Evolutionary conservation across 2,888 invertebrate species (phyloP).

Genomic region (Drosophila dives): DNA sequence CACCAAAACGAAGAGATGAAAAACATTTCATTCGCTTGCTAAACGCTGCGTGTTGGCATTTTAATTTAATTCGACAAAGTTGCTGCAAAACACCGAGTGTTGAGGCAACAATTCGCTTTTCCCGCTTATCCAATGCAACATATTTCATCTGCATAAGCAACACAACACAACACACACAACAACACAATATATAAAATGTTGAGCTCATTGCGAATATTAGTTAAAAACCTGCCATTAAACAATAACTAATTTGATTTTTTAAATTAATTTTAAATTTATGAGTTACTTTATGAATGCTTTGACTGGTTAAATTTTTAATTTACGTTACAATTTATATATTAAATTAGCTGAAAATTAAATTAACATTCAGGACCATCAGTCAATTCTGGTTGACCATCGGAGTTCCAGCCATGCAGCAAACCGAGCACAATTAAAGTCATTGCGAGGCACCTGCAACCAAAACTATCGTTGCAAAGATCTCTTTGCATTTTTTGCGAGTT

Average conservation of each 20-base stretch:
- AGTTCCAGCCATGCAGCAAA: not conserved
- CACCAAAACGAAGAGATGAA: slow-evolving; percentile 33
- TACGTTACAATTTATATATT: not conserved
- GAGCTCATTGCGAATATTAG: not conserved
- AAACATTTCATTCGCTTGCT: slow-evolving; percentile 28
- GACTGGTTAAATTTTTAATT: not conserved
- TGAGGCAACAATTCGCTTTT: slow-evolving; percentile 17
- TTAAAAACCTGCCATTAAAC: not conserved
- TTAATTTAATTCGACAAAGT: slow-evolving; percentile 65
- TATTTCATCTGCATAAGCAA: slow-evolving; percentile 37
- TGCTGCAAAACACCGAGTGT: slow-evolving; percentile 14
- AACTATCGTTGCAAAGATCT: not conserved
- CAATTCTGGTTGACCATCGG: not conserved
- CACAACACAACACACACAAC: too few species aligned
- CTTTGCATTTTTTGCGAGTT: not conserved
- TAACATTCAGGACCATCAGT: not conserved
- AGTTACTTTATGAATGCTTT: not conserved
- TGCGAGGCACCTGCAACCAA: slow-evolving; percentile 2
- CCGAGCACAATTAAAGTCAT: slow-evolving; percentile 3
- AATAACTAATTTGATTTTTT: too few species aligned
- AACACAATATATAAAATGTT: not conserved
- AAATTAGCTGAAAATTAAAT: not conserved
- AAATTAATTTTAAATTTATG: too few species aligned
- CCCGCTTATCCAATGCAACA: slow-evolving; percentile 35
- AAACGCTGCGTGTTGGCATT: slow-evolving; percentile 52